Conservation (phyloP, 2,888 invertebrate species). For the Cephalotes varians region DNA sequence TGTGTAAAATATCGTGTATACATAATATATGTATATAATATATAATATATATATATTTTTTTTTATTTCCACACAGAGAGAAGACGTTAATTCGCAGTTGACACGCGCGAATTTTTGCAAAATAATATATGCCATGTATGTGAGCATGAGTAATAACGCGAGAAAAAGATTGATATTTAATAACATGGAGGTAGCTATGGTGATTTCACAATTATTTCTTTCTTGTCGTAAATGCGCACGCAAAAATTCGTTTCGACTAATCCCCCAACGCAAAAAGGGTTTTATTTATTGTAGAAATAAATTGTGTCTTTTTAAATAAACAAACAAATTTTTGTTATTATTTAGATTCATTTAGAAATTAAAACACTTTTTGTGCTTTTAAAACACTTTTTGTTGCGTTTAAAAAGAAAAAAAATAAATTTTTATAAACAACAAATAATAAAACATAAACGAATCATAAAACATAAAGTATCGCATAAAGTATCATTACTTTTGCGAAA, state of each 20-base stretch:
- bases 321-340: background rate
- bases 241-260: constrained; percentile 21
- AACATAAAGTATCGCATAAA: constrained; percentile 4
- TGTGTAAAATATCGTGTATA: constrained; percentile 72
- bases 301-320: background rate
- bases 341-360: background rate
- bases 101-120: constrained; percentile 50
- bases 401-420: background rate
- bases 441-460: no score
- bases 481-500: background rate
- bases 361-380: background rate
- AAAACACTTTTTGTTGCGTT: no score
- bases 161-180: constrained; percentile 82
- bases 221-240: constrained; percentile 39
- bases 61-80: constrained; percentile 62
- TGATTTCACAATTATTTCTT: constrained; percentile 77
- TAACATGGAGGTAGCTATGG: constrained; percentile 84
- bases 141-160: constrained; percentile 74
- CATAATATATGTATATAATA: constrained; percentile 59
- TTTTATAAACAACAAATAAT: background rate
- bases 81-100: constrained; percentile 43
- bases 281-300: background rate
- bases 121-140: constrained; percentile 61
- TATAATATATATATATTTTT: constrained; percentile 60
- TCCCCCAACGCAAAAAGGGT: background rate